Base-by-base conservation (phyloP, 2,113 vertebrate genomes). In the Halcyon malimbica region DNA sequence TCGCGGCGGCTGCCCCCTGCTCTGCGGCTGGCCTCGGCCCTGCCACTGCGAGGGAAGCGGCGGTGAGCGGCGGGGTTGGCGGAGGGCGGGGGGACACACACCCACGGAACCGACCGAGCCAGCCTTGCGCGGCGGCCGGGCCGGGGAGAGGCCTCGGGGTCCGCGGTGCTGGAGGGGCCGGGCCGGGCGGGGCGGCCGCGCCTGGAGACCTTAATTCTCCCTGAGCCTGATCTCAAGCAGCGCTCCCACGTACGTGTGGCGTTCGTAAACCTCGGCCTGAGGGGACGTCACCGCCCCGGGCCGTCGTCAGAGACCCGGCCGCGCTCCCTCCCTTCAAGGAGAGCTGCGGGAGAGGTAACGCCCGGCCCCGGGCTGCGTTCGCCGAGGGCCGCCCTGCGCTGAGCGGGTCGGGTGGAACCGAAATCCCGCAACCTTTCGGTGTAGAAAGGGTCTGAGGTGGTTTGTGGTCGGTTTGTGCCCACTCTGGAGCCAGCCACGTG, bases 351-450 rank as follows among this genome's bases (percentile, higher is more conserved):
- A 39, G 18, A n/a, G 54, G 73, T 46, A 44, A 29, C 10, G 24
- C 23, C 31, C 35, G 42, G 41, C 29, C n/a, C 35, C 6, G 42
- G 42, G 71, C 68, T 9, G 37, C 23, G 7, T 3, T 16, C 59
- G 1, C 29, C 16, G 18, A 1, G 3, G 11, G 48, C 42, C 26
- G 15, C 53, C 29, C 4, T 18, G 12, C 11, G 44, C 25, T 5
- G 59, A 8, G 12, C 25, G 7, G 7, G 23, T 6, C 29, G 3
- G 65, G 37, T 8, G 50, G 16, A 39, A 10, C 3, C 7, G 29
- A 18, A 23, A 1, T 11, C 13, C 20, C 3, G 35, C 2, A 4
- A 5, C 3, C 9, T 7, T 9, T 37, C 46, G 2, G 20, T 2
- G 39, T 11, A 17, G 26, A 60, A 29, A 24, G 50, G 64, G 35